Base-by-base conservation (phyloP, 2,888 invertebrate species). In the Ecdyonurus torrentis region DNA sequence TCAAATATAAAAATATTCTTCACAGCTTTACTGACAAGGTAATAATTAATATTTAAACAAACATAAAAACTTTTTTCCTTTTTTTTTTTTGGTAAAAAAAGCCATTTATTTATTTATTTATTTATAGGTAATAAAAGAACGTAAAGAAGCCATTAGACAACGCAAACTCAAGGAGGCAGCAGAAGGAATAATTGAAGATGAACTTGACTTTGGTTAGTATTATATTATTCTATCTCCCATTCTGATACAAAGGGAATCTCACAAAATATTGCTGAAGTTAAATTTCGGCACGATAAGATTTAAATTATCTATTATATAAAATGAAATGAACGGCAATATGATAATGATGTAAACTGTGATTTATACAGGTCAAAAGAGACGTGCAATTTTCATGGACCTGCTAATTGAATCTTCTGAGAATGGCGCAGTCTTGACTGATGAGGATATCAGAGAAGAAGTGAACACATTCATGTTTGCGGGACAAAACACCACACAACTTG, bases 401-500 rank as follows among this genome's bases (percentile, higher is more conserved):
- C 61, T 68, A 23, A 65, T 68, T n/a, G 63, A 64, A 58, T 62
- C 22, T 18, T 60, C 60, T 1, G 63, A 64, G n/a, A 64, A 64
- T 50, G 64, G 64, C 24, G 19, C 58, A 1, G 53, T 62, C 19
- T 53, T 64, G 20, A 64, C 64, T 1, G 63, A 64, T 23, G 23
- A 63, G 25, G 63, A 63, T 24, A 63, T 63, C 23, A 37, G 58
- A 10, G 58, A 63, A 52, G 63, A 63, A 63, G 63, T 63, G 24
- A 63, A 63, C 22, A 63, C 63, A 3, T 63, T 63, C 23, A 63
- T 63, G 63, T 63, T 63, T 24, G 63, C 63, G n/a, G 79, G 79
- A 7, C 79, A 79, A 67, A 79, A 81, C 67, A 81, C 81, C 10
- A 81, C 80, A 1, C 75, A 80, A 1, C 73, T 78, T n/a, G 79